These are phyloP conservation scores for Thysanoteuthis rhombus DNA, from an alignment of 2,888 invertebrate species.

Conservation along the genomic window DNA sequence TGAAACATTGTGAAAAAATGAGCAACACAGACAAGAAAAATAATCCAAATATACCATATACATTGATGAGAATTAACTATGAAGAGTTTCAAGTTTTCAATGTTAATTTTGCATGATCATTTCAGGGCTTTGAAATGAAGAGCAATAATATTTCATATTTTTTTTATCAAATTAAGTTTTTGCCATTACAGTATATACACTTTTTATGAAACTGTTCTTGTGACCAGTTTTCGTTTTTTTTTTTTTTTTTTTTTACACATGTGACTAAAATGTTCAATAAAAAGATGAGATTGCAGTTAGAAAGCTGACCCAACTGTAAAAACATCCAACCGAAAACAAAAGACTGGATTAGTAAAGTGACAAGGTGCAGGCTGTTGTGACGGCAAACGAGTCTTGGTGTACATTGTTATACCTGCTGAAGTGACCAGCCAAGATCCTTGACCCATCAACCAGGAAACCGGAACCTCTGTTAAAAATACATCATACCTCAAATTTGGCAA, in stretches of 20 bases:
- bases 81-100: neutral
- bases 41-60: too few species aligned
- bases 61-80: too few species aligned
- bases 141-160: neutral
- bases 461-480: neutral
- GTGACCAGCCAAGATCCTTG: slow-evolving; percentile 12
- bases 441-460: slow-evolving; percentile 12
- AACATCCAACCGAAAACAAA: neutral
- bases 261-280: neutral
- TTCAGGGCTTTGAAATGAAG: neutral
- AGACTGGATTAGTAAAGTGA: neutral
- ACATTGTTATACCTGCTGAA: neutral
- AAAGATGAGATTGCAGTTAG: neutral
- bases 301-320: neutral
- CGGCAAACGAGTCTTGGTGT: neutral
- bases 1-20: too few species aligned
- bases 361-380: neutral
- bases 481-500: neutral
- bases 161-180: neutral
- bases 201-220: neutral
- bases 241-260: neutral
- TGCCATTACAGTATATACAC: neutral
- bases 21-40: too few species aligned
- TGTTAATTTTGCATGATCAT: neutral
- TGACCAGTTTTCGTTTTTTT: too few species aligned